A percentile compares a stretch with the other conserved stretches of the same genome.
Conservation (phyloP, 2,113 vertebrate genomes). For the Anseranas semipalmata region DNA sequence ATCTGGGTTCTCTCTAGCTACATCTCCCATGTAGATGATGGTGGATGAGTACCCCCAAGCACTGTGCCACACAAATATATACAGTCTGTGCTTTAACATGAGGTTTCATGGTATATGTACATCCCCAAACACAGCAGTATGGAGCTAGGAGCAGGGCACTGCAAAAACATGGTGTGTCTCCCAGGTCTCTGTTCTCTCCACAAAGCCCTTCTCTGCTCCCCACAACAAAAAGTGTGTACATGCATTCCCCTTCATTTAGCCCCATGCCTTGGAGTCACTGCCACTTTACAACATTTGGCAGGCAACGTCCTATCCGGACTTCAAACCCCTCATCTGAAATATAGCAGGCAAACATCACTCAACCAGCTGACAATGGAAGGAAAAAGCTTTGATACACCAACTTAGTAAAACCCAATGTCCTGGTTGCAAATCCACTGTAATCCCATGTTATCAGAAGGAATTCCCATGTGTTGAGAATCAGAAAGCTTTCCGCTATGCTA, state of each 20-base stretch:
- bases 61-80: neutral
- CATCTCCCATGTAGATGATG: neutral
- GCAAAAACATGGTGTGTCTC: neutral
- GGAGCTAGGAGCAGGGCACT: neutral
- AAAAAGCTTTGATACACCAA: conserved; percentile 9
- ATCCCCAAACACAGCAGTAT: neutral
- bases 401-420: neutral
- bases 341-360: neutral
- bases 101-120: neutral
- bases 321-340: neutral
- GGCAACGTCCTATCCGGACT: neutral
- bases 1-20: neutral
- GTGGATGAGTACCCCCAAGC: neutral
- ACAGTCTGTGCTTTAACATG: neutral
- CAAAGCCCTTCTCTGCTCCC: neutral
- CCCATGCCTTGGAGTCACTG: neutral
- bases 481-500: neutral
- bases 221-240: no score
- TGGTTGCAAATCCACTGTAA: conserved; percentile 33
- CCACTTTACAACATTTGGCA: neutral
- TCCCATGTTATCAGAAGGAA: conserved; percentile 21
- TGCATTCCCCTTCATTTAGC: neutral
- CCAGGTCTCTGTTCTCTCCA: neutral
- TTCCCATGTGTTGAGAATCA: neutral
- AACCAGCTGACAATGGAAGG: neutral